Percentiles rank a stretch among this genome's conserved stretches.
Evolutionary conservation across 2,113 vertebrate genomes (phyloP).

Genomic region (Hyaena hyaena): DNA sequence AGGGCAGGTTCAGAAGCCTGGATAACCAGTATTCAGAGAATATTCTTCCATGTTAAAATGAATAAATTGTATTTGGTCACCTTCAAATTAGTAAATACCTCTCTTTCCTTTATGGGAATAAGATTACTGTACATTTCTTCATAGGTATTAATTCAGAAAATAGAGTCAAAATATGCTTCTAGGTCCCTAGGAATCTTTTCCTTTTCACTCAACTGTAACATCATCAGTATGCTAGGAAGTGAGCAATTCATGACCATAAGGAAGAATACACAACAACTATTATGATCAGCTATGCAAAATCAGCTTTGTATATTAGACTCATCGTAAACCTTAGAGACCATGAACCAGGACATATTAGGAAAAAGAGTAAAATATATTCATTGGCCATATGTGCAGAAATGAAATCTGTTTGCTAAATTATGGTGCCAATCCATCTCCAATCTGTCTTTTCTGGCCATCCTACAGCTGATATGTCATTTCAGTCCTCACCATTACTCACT

Average conservation of each 20-base stretch:
- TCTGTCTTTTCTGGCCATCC: background rate
- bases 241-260: background rate
- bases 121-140: background rate
- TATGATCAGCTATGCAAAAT: background rate
- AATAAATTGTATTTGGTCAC: background rate
- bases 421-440: background rate
- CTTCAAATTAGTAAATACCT: background rate
- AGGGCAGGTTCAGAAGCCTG: background rate
- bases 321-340: background rate
- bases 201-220: background rate
- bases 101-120: background rate
- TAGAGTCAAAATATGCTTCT: background rate
- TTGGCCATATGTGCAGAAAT: constrained; percentile 18
- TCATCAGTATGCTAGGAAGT: background rate
- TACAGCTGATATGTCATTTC: background rate
- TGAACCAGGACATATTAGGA: background rate
- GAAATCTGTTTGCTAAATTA: constrained; percentile 35
- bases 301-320: background rate
- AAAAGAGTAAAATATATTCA: constrained; percentile 7
- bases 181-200: background rate
- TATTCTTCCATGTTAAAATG: background rate
- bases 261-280: background rate
- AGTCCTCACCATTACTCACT: background rate
- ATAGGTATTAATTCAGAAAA: background rate
- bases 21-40: background rate